Conservation (phyloP, 2,888 invertebrate species). For the Rhopalosiphum nymphaeae region DNA sequence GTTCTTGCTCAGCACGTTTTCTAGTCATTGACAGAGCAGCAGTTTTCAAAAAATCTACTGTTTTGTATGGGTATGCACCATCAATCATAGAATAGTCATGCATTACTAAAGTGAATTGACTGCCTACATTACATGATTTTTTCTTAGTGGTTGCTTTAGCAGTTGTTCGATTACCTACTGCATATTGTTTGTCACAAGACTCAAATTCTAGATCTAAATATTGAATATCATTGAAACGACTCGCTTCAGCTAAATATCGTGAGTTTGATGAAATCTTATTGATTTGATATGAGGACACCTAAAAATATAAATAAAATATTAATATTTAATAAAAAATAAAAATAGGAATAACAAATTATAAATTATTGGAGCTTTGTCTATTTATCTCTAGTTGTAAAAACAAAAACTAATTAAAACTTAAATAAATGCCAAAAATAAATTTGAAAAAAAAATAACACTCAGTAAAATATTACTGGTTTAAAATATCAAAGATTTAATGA, state of each 20-base stretch:
- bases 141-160: constrained; percentile 26
- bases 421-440: not conserved
- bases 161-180: constrained; percentile 61
- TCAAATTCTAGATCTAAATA: constrained; percentile 90
- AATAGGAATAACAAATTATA: not conserved
- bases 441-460: no score
- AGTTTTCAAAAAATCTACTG: constrained; percentile 94
- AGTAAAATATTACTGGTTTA: not conserved
- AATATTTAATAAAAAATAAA: constrained; percentile 23
- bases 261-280: constrained; percentile 69
- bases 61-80: constrained; percentile 72
- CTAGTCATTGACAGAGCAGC: constrained; percentile 91
- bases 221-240: constrained; percentile 74
- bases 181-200: constrained; percentile 69
- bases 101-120: constrained; percentile 51
- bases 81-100: constrained; percentile 59
- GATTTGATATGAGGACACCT: constrained; percentile 71
- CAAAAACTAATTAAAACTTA: not conserved
- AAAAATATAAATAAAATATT: constrained; percentile 66
- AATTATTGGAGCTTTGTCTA: not conserved
- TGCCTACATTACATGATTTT: constrained; percentile 19
- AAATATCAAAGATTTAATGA: not conserved
- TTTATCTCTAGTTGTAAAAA: not conserved
- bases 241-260: constrained; percentile 64
- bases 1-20: constrained; percentile 81